A percentile compares a stretch with the other conserved stretches of the same genome.
Evolutionary conservation across 2,888 invertebrate species (phyloP).

Genomic region (Dryobota labecula): DNA sequence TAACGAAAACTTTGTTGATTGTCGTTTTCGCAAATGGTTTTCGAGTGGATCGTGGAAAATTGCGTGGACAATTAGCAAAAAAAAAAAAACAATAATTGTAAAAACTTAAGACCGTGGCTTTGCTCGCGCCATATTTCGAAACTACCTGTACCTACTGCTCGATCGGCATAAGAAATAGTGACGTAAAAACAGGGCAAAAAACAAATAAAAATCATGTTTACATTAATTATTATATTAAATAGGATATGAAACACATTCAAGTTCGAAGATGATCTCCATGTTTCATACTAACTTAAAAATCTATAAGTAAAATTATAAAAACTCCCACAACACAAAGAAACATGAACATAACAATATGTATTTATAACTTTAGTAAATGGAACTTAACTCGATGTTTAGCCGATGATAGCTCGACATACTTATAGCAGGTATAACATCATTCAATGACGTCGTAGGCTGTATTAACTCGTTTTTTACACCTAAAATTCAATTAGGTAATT

Average conservation of each 20-base stretch:
- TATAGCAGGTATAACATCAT: background rate
- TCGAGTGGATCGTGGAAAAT: slow-evolving; percentile 44
- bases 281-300: background rate
- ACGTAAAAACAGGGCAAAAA: background rate
- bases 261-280: background rate
- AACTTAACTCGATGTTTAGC: background rate
- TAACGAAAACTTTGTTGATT: slow-evolving; percentile 29
- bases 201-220: slow-evolving; percentile 11
- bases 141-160: slow-evolving; percentile 12
- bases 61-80: slow-evolving; percentile 10
- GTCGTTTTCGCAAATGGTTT: slow-evolving; percentile 51
- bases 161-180: background rate
- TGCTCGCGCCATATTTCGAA: slow-evolving; percentile 14
- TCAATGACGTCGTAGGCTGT: background rate
- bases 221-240: slow-evolving; percentile 14
- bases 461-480: background rate
- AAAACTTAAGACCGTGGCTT: background rate
- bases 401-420: background rate
- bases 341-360: background rate
- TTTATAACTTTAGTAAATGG: background rate
- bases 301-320: background rate
- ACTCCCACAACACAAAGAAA: background rate
- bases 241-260: slow-evolving; percentile 30
- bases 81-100: slow-evolving; percentile 9
- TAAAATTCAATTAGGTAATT: background rate